These are phyloP conservation scores for Catharus minimus DNA, from an alignment of 2,113 vertebrate genomes.

Conservation along the genomic window DNA sequence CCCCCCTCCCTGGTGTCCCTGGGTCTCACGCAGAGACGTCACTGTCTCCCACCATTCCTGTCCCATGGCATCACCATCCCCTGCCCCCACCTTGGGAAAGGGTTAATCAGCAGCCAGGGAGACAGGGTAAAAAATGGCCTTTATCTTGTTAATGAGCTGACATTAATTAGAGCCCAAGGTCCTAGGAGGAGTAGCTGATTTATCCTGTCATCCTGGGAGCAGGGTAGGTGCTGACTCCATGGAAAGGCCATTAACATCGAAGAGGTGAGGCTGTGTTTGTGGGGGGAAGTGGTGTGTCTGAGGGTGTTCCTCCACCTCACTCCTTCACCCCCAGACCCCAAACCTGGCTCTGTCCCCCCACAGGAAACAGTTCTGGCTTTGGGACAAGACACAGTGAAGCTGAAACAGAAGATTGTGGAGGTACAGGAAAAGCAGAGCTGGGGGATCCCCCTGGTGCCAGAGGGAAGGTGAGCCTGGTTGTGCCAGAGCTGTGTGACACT, in stretches of 20 bases:
- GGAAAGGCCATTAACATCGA: constrained; percentile 70
- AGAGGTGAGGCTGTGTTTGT: neutral
- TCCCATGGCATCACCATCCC: neutral
- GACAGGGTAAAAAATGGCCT: constrained; percentile 77
- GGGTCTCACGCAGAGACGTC: neutral
- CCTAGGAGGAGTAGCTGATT: constrained; percentile 75
- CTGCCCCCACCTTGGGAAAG: neutral
- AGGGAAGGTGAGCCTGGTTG: neutral
- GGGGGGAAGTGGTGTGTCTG: neutral
- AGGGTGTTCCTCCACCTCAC: neutral
- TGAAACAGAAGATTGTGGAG: neutral
- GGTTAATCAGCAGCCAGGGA: constrained; percentile 80
- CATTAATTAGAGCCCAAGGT: constrained; percentile 87
- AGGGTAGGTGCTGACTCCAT: constrained; percentile 74
- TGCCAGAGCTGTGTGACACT: neutral
- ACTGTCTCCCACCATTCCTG: neutral
- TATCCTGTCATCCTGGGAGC: constrained; percentile 59
- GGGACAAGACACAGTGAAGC: neutral
- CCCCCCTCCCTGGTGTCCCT: neutral
- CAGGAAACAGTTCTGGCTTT: neutral
- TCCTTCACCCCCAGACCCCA: neutral
- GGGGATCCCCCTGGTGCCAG: accelerated
- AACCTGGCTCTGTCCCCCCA: neutral
- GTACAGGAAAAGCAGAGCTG: neutral
- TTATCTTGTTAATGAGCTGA: constrained; percentile 86